Conservation (phyloP, 2,797 vertebrate genomes). For the Cuculus canorus region DNA sequence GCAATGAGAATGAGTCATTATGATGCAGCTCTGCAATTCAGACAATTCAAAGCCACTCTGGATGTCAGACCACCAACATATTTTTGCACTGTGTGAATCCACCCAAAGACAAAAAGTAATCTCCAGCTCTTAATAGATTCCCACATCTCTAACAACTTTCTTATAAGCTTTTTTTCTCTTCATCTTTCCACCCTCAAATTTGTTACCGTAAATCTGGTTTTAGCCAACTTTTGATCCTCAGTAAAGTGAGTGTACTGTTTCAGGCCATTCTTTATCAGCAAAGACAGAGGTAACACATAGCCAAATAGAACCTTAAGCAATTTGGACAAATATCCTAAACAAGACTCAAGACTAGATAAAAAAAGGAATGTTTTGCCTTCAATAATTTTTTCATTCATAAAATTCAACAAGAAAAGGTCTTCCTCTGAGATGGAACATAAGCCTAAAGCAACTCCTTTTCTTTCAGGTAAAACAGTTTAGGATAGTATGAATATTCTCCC, state of each 20-base stretch:
- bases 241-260: not conserved
- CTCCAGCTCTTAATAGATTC: not conserved
- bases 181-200: not conserved
- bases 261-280: not conserved
- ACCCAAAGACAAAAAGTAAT: not conserved
- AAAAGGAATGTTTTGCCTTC: not conserved
- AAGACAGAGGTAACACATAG: not conserved
- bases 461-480: not conserved
- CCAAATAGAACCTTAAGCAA: not conserved
- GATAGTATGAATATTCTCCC: not conserved
- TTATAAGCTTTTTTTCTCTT: not conserved
- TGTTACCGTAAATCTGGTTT: not conserved
- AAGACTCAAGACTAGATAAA: not conserved
- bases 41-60: slow-evolving; percentile 26
- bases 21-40: slow-evolving; percentile 45
- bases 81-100: not conserved
- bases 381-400: not conserved
- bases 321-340: not conserved
- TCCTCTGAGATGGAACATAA: not conserved
- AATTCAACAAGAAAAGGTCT: not conserved
- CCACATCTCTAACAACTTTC: not conserved
- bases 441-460: not conserved
- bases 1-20: not conserved
- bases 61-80: not conserved
- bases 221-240: not conserved